These are phyloP conservation scores for Conopomorpha cramerella DNA, from an alignment of 1,140 invertebrate genomes.

Conservation along the genomic window DNA sequence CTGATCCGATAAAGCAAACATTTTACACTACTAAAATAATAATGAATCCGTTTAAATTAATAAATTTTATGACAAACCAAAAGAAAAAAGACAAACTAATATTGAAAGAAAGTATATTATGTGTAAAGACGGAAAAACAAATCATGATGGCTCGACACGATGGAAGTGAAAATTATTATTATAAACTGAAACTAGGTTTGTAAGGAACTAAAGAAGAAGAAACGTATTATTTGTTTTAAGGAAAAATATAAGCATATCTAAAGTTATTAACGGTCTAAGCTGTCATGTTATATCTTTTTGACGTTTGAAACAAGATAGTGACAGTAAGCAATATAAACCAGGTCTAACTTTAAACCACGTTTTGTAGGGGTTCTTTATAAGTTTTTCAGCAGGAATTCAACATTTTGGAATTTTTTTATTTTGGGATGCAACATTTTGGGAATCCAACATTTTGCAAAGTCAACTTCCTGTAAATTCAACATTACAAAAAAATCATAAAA, in stretches of 20 bases:
- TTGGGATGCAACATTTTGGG: background rate
- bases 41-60: background rate
- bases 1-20: background rate
- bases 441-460: background rate
- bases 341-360: no score
- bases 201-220: no score
- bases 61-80: background rate
- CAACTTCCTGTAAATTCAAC: no score
- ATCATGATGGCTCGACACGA: constrained; percentile 1
- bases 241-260: background rate
- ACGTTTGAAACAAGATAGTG: no score
- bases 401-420: background rate
- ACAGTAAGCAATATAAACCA: no score
- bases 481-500: no score
- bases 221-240: background rate
- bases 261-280: no score
- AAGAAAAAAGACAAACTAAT: constrained; percentile 1
- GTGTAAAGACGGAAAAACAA: background rate
- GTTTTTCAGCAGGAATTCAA: no score
- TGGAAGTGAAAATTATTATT: background rate
- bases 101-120: constrained; percentile 1
- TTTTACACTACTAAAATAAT: background rate
- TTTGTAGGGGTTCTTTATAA: no score
- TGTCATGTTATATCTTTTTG: background rate
- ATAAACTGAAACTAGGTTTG: no score